These are phyloP conservation scores for Ischnura elegans DNA, from an alignment of 2,888 invertebrate species.

Conservation along the genomic window DNA sequence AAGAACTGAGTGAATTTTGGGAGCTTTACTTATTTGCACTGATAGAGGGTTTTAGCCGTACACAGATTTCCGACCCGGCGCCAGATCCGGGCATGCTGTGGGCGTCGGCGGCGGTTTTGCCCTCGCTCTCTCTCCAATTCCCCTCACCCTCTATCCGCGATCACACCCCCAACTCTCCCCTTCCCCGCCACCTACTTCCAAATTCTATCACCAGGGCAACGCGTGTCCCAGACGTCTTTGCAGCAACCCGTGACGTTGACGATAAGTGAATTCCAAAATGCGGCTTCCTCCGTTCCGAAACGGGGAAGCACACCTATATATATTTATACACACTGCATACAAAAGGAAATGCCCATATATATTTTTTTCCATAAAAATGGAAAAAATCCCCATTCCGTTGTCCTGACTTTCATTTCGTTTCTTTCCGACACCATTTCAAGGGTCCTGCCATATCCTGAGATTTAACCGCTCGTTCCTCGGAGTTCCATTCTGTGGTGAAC, in stretches of 20 bases:
- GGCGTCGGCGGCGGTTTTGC: too few species aligned
- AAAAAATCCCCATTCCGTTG: background rate
- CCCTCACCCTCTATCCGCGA: background rate
- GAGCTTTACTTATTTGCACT: too few species aligned
- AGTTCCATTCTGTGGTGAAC: background rate
- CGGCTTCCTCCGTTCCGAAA: background rate
- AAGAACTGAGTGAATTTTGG: too few species aligned
- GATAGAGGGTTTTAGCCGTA: too few species aligned
- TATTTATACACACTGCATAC: background rate
- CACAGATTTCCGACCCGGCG: too few species aligned
- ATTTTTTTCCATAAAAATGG: background rate
- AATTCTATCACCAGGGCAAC: background rate
- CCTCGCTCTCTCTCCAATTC: background rate
- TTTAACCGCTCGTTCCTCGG: background rate
- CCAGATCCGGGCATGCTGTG: too few species aligned
- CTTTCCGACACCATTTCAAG: background rate
- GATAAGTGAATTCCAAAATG: constrained; percentile 45
- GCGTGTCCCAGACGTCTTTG: constrained; percentile 21
- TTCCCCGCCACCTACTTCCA: background rate
- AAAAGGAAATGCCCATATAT: background rate
- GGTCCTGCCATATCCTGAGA: background rate
- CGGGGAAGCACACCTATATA: background rate
- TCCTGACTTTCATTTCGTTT: background rate
- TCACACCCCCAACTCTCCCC: background rate
- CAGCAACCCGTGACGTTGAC: constrained; percentile 51